These are phyloP conservation scores for Pimephales promelas DNA, from an alignment of 2,113 vertebrate genomes.

Conservation along the genomic window DNA sequence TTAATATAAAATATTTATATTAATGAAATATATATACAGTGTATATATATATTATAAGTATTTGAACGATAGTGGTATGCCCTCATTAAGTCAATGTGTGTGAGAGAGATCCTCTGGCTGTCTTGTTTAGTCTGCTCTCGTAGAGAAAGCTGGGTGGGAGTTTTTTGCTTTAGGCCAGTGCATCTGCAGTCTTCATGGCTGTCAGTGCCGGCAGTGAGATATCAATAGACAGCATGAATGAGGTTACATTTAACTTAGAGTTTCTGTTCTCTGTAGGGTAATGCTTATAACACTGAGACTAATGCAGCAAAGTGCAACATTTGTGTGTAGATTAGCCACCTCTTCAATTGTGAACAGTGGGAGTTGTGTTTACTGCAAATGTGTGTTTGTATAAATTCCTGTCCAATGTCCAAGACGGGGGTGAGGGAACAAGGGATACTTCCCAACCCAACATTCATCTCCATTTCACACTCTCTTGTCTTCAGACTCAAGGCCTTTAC, in stretches of 20 bases:
- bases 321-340: slow-evolving; percentile 4
- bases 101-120: not conserved
- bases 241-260: not conserved
- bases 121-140: slow-evolving; percentile 29
- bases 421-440: slow-evolving; percentile 1
- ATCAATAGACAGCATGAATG: not conserved
- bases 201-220: slow-evolving; percentile 15
- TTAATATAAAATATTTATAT: too few species aligned
- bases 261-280: not conserved
- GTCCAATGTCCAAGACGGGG: not conserved
- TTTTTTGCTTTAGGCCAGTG: not conserved
- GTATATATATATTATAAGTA: too few species aligned
- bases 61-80: too few species aligned
- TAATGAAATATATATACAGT: too few species aligned
- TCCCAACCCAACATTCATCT: slow-evolving; percentile 28
- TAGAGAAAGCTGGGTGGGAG: not conserved
- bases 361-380: not conserved
- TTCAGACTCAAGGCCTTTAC: not conserved
- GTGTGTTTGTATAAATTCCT: slow-evolving; percentile 16
- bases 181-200: not conserved
- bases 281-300: not conserved
- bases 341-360: slow-evolving; percentile 5
- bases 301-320: not conserved
- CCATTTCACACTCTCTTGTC: not conserved
- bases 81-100: not conserved